Evolutionary conservation across 2,113 vertebrate genomes (phyloP).

Genomic region (Hippocampus zosterae): DNA sequence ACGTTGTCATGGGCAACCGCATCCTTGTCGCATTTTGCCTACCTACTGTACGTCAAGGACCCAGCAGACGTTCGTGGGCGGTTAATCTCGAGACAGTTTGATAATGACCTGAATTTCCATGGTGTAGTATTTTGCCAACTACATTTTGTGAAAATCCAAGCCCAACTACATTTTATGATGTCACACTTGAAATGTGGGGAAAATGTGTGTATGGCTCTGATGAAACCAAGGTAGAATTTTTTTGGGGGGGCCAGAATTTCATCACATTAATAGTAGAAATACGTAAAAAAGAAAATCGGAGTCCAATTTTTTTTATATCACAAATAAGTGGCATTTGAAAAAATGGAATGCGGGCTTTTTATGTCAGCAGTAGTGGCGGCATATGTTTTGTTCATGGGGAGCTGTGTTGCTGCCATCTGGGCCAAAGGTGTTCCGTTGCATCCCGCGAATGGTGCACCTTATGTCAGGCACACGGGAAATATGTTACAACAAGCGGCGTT

Average conservation of each 20-base stretch:
- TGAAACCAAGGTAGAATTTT: too few species aligned
- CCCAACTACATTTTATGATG: too few species aligned
- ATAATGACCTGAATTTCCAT: not conserved
- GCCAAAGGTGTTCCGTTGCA: slow-evolving; percentile 48
- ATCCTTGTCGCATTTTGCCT: not conserved
- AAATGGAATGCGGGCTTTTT: too few species aligned
- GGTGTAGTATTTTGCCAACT: too few species aligned
- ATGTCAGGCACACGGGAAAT: slow-evolving; percentile 53
- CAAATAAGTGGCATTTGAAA: too few species aligned
- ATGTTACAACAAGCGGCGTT: slow-evolving; percentile 35
- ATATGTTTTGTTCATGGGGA: slow-evolving; percentile 47
- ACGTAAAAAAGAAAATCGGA: too few species aligned
- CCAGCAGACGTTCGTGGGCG: not conserved
- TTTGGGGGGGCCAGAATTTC: too few species aligned
- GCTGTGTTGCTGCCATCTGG: slow-evolving; percentile 51
- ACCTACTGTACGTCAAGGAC: not conserved
- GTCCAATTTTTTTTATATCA: too few species aligned
- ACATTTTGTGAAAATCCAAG: too few species aligned
- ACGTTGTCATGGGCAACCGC: not conserved
- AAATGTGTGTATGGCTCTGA: too few species aligned
- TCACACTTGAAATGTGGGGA: too few species aligned
- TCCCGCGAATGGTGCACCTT: slow-evolving; percentile 50
- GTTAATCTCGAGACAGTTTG: not conserved
- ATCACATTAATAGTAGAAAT: too few species aligned
- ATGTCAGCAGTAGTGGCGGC: slow-evolving; percentile 29